A percentile compares a stretch with the other conserved stretches of the same genome.
Conservation (phyloP, 2,113 vertebrate species). For the Riparia riparia region DNA sequence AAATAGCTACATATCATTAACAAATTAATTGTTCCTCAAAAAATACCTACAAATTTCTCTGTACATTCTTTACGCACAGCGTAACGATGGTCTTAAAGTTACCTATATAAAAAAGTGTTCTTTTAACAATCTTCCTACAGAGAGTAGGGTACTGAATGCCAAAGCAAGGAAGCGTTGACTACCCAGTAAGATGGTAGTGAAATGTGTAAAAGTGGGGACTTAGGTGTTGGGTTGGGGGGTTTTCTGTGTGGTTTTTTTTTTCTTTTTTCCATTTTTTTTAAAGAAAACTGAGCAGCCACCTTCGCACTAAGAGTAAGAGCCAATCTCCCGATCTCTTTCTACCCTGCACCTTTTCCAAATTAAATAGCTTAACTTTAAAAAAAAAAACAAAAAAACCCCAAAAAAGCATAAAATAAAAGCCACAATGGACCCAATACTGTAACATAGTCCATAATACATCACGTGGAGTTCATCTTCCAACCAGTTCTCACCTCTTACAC, state of each 20-base stretch:
- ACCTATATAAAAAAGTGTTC: constrained; percentile 95
- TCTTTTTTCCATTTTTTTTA: background rate
- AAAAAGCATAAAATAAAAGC: constrained; percentile 33
- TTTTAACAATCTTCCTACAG: constrained; percentile 90
- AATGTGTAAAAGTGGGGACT: constrained; percentile 75
- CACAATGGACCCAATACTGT: constrained; percentile 58
- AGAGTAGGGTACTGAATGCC: constrained; percentile 88
- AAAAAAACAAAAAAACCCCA: background rate
- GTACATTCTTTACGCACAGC: constrained; percentile 99
- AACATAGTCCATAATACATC: constrained; percentile 58
- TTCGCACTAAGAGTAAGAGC: constrained; percentile 48
- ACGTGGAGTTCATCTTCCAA: constrained; percentile 17
- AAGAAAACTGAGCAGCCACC: constrained; percentile 67
- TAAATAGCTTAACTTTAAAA: constrained; percentile 43
- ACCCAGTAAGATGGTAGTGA: constrained; percentile 85
- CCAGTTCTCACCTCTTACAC: background rate
- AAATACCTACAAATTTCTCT: constrained; percentile 99
- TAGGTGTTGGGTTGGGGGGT: background rate
- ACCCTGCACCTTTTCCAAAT: constrained; percentile 41
- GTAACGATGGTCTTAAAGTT: constrained; percentile 99
- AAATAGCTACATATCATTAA: constrained; percentile 99
- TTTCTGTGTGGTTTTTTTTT: background rate
- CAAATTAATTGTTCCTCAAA: constrained; percentile 99
- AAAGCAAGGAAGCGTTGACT: constrained; percentile 82
- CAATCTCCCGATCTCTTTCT: constrained; percentile 7